phyloP scores from a whole-genome alignment of 1,140 invertebrate genomes.

The Pseudomyrmex gracilis region DNA sequence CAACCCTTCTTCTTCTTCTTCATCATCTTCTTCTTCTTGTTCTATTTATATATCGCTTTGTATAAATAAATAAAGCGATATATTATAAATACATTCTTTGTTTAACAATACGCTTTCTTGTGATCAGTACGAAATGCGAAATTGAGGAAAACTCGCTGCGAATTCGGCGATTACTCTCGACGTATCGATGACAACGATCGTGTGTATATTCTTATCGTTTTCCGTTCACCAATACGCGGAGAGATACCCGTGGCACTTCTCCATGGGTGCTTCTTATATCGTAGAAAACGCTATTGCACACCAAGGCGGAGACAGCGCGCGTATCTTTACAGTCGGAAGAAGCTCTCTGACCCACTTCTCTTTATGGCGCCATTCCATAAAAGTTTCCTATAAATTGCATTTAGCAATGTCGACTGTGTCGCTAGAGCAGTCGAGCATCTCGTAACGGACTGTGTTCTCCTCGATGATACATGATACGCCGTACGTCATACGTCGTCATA shows the following conservation, averaged over 20 bases:
- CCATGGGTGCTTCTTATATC: slow-evolving; percentile 42
- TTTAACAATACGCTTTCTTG: neutral
- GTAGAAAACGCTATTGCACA: slow-evolving; percentile 32
- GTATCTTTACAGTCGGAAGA: slow-evolving; percentile 69
- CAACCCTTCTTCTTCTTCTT: neutral
- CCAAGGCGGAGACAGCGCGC: neutral
- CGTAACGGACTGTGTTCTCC: slow-evolving; percentile 49
- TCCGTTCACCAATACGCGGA: neutral
- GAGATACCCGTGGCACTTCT: neutral
- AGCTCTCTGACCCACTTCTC: slow-evolving; percentile 72
- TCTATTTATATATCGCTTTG: neutral
- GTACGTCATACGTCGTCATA: slow-evolving; percentile 15
- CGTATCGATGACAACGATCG: neutral
- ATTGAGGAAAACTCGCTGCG: neutral
- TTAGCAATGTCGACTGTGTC: slow-evolving; percentile 53
- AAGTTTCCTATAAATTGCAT: slow-evolving; percentile 77
- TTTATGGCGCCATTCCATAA: slow-evolving; percentile 75
- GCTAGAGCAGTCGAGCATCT: slow-evolving; percentile 47
- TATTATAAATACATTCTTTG: neutral
- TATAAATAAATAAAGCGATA: too few relatives aligned
- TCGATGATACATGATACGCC: slow-evolving; percentile 46
- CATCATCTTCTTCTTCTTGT: neutral
- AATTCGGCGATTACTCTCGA: neutral
- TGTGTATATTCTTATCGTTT: slow-evolving; percentile 1
- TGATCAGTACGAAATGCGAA: neutral